These are phyloP conservation scores for Phyllostomus discolor DNA, from an alignment of 2,113 vertebrate species.

Conservation along the genomic window DNA sequence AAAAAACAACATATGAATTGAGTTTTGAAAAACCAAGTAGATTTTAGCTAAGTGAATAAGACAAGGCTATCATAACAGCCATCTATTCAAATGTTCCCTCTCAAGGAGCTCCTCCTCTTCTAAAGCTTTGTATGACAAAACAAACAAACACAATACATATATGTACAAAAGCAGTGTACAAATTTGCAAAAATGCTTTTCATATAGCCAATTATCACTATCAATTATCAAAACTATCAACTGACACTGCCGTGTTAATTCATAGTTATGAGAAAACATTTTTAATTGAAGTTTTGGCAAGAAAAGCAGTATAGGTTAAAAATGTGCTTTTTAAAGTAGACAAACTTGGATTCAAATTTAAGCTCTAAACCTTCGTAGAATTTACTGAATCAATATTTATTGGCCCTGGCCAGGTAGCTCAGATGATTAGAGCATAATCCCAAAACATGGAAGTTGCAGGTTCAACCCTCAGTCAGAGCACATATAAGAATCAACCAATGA, in stretches of 20 bases:
- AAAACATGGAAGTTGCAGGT: too few relatives aligned
- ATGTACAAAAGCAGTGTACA: not conserved
- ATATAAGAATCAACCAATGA: too few relatives aligned
- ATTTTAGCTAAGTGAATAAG: not conserved
- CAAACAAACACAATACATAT: not conserved
- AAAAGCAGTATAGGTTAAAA: conserved; percentile 12
- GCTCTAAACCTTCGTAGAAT: not conserved
- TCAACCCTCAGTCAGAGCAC: too few relatives aligned
- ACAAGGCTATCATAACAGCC: not conserved
- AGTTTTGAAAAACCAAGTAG: not conserved
- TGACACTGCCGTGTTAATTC: not conserved
- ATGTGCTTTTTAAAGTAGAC: not conserved
- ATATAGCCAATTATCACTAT: not conserved
- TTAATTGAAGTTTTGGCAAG: conserved; percentile 19
- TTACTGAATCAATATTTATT: not conserved
- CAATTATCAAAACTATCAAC: not conserved
- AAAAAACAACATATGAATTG: not conserved
- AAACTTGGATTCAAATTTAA: conserved; percentile 7
- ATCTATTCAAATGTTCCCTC: not conserved
- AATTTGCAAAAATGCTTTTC: conserved; percentile 12
- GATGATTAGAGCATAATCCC: too few relatives aligned
- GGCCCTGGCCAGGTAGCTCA: too few relatives aligned
- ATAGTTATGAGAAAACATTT: conserved; percentile 1
- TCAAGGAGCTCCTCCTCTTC: not conserved
- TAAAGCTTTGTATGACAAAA: not conserved